Percentiles rank a stretch among this genome's conserved stretches.
Conservation (phyloP, 2,797 vertebrate species). For the Atherinosoma microstoma region DNA sequence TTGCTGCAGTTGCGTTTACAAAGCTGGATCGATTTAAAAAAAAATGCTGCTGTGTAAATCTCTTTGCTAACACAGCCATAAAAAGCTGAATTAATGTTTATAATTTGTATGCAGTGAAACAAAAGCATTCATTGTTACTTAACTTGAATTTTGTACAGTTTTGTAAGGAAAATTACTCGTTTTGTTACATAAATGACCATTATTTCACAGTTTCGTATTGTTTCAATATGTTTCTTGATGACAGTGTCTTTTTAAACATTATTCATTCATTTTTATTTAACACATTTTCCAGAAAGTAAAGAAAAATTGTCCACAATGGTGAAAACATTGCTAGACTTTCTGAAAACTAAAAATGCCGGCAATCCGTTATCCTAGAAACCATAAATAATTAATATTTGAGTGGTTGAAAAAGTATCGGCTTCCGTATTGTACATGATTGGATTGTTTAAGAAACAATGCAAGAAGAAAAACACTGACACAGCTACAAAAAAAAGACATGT, state of each 20-base stretch:
- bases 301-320: not conserved
- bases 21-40: conserved; percentile 18
- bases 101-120: conserved; percentile 9
- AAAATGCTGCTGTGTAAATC: conserved; percentile 17
- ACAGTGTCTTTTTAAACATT: conserved; percentile 15
- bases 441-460: conserved; percentile 2
- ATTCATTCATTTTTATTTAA: conserved; percentile 11
- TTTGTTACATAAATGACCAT: conserved; percentile 49
- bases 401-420: not conserved
- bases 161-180: conserved; percentile 52
- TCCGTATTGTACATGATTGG: conserved; percentile 29
- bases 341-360: conserved; percentile 11
- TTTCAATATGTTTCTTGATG: conserved; percentile 8
- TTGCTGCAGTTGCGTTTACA: not conserved
- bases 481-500: not conserved
- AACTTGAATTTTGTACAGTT: conserved; percentile 74
- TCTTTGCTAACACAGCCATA: conserved; percentile 7
- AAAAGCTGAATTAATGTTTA: conserved; percentile 18
- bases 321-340: not conserved
- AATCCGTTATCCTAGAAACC: not conserved
- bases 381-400: conserved; percentile 28
- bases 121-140: conserved; percentile 31
- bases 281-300: not conserved
- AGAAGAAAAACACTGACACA: conserved; percentile 16
- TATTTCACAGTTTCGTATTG: conserved; percentile 25